Percentiles rank a stretch among this genome's conserved stretches.
phyloP scores from a whole-genome alignment of 2,113 vertebrate species.

The Seriola aureovittata region DNA sequence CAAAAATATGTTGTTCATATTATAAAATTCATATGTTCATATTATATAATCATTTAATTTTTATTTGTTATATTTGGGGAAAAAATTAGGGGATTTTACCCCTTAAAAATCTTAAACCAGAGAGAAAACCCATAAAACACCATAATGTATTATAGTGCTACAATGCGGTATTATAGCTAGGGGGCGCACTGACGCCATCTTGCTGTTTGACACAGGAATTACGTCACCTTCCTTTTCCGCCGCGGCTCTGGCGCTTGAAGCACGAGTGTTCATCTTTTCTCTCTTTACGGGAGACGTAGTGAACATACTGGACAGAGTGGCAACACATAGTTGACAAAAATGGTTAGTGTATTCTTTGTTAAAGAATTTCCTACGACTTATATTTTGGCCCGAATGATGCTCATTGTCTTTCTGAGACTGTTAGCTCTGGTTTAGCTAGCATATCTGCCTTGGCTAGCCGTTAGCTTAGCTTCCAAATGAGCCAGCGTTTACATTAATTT shows the following conservation, averaged over 20 bases:
- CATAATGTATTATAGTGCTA: no score
- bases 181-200: background rate
- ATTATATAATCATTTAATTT: no score
- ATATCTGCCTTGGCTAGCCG: slow-evolving; percentile 1
- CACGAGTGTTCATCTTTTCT: slow-evolving; percentile 69
- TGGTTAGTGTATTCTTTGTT: slow-evolving; percentile 46
- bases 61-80: no score
- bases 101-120: no score
- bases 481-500: background rate
- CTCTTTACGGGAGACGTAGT: background rate
- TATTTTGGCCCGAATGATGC: accelerated
- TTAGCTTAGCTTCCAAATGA: slow-evolving; percentile 54
- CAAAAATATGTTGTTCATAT: no score
- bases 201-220: slow-evolving; percentile 4
- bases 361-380: accelerated
- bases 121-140: no score
- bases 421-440: slow-evolving; percentile 11
- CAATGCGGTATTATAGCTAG: background rate
- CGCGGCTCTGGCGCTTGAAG: slow-evolving; percentile 34
- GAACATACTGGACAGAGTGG: background rate
- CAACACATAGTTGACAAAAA: slow-evolving; percentile 7
- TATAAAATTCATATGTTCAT: no score
- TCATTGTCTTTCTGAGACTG: accelerated
- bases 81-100: no score
- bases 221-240: slow-evolving; percentile 60